Conservation (phyloP, 2,113 vertebrate species). For the Microcebus ravelobensis region DNA sequence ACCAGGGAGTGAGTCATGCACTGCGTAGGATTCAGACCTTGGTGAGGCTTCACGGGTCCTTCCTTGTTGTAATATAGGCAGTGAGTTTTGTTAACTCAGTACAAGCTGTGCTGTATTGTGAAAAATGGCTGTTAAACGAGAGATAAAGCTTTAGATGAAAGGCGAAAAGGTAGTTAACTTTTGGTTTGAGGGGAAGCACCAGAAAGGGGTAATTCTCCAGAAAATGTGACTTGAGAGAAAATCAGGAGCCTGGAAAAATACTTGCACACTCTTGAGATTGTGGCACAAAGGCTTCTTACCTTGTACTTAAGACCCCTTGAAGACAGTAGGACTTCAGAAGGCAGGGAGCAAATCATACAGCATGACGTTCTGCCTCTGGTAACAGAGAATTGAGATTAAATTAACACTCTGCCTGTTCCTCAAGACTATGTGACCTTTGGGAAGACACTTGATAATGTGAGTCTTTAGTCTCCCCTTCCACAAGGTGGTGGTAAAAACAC, state of each 20-base stretch:
- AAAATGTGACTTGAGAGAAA: conserved; percentile 21
- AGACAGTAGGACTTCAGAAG: neutral
- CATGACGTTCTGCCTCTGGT: neutral
- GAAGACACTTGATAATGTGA: neutral
- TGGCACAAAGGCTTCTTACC: neutral
- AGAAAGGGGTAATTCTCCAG: conserved; percentile 27
- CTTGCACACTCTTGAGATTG: neutral
- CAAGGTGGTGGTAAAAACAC: conserved; percentile 11
- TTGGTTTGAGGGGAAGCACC: conserved; percentile 15
- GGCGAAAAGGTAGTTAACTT: conserved; percentile 51
- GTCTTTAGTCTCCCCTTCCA: neutral
- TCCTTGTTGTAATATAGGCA: conserved; percentile 19
- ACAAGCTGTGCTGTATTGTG: conserved; percentile 15
- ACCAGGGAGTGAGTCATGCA: neutral
- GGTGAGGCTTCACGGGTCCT: neutral
- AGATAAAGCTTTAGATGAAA: conserved; percentile 64
- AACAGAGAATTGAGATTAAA: neutral
- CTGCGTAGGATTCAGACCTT: neutral
- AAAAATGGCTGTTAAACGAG: conserved; percentile 53
- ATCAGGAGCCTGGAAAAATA: neutral
- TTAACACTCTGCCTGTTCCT: neutral
- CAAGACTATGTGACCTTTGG: neutral
- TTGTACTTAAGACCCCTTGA: neutral
- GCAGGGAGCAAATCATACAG: neutral
- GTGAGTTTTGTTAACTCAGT: conserved; percentile 51